phyloP scores from a whole-genome alignment of 1,140 invertebrate genomes.

The Eriocheir sinensis region DNA sequence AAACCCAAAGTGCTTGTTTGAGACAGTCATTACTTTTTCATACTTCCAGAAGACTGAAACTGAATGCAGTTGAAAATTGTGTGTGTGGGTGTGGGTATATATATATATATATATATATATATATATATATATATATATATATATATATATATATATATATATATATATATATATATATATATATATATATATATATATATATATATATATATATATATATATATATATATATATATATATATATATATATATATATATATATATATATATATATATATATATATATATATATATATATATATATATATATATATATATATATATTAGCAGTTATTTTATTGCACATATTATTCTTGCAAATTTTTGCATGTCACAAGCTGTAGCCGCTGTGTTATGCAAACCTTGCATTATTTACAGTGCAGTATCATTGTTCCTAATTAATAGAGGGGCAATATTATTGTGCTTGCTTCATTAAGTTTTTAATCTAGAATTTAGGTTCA shows the following conservation, averaged over 20 bases:
- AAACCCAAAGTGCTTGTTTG: too few species aligned
- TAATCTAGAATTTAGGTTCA: not conserved
- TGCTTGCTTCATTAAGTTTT: not conserved
- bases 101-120: constrained; percentile 48
- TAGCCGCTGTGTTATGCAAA: not conserved
- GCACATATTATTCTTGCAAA: not conserved
- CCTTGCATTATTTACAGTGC: not conserved
- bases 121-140: constrained; percentile 51
- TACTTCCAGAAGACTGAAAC: not conserved
- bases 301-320: constrained; percentile 2
- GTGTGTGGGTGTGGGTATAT: not conserved
- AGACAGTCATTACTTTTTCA: not conserved
- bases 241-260: constrained; percentile 36
- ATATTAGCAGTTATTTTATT: too few species aligned
- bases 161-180: constrained; percentile 40
- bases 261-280: constrained; percentile 59
- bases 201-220: constrained; percentile 47
- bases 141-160: constrained; percentile 56
- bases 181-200: constrained; percentile 5
- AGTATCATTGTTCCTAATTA: not conserved
- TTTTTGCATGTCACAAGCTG: not conserved
- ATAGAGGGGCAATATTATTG: not conserved
- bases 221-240: constrained; percentile 16
- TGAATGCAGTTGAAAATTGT: not conserved
- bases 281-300: constrained; percentile 58